Evolutionary conservation across 2,797 vertebrate genomes (phyloP), one percentile per base, ranked within the genome.

Genomic region (Mormyrops attenuatus): DNA sequence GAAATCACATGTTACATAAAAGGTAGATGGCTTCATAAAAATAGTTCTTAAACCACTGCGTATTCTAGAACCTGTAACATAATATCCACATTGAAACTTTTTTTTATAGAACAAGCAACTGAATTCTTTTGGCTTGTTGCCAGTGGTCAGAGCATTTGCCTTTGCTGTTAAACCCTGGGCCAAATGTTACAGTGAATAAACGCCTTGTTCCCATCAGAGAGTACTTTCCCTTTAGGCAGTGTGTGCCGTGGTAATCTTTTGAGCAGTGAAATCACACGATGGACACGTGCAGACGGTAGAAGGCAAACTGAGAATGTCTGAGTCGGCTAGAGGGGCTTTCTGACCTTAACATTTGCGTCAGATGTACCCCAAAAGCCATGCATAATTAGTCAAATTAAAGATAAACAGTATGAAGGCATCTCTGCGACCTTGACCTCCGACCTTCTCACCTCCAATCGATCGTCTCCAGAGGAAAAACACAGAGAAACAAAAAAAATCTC

Each of bases 161-260:
- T 57, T 55, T 87, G n/a, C 52, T 85, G 47, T 85, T 26, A 50
- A 85, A 85, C 47, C 84, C 84, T 30, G 47, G 84, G 84, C 84
- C 84, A 85, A 85, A 85, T 85, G 84, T 85, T 85, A 26, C 47
- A 22, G 20, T 87, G 85, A 87, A 87, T 87, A 87, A 87, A 87
- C 13, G 50, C 85, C 85, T 87, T 57, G 85, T 87, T 87, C 52
- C 50, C 52, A 87, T 55, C 85, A 86, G 50, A 52, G 50, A 38
- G 85, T 50, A 57, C 5, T 55, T 87, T 57, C 52, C 52, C 17
- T 55, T 87, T 50, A 87, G 26, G 52, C 85, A 17, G 13, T 87
- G n/a, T 22, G 7, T 57, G 50, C 50, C 17, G 30, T 38, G 85
- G 26, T 87, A 87, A 87, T 55, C 50, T 87, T 87, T 30, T 60